Evolutionary conservation across 2,888 invertebrate species (phyloP), one percentile per base, ranked within the genome.

Genomic region (Sinohyriopsis cumingii): DNA sequence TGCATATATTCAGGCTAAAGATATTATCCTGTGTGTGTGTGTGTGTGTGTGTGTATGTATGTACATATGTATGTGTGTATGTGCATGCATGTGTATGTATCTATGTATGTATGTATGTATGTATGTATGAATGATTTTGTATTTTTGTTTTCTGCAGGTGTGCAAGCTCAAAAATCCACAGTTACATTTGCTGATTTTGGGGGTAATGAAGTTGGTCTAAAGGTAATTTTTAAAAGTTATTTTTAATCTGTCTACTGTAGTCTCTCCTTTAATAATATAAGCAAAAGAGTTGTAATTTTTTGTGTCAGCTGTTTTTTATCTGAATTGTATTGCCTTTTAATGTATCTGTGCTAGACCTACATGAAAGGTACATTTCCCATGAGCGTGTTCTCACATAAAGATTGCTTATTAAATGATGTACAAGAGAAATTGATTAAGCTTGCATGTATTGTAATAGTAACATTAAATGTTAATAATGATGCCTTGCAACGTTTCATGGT

Each of bases 101-200:
- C 0, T 33, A 33, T 28, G 28, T 5, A 28, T 28, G 28, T 5
- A 28, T 28, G 28, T 28, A 28, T 28, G 28, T 33, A 33, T 33
- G 45, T 12, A 45, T 33, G 33, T 33, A 33, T 33, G 33, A 4
- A 57, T 57, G 57, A 59, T 19, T 59, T 24, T 22, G 22, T 22
- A 7, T 56, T 68, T 55, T 25, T 63, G 7, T 63, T 19, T 71
- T 22, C 72, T 69, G 24, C 68, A 85, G 86, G 81, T 45, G 75
- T 78, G 54, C 82, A 81, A 24, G 68, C 86, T 5, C 81, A 83
- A 71, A 77, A 80, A 57, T 88, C 90, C 7, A 81, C 73, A 65
- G 76, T 86, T 5, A 93, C 92, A 80, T 95, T 95, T 87, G 92
- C 93, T 64, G 94, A 96, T 89, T 92, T 97, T 83, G 96, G 96